phyloP scores from a whole-genome alignment of 2,888 invertebrate species.

The Dynastes maya region DNA sequence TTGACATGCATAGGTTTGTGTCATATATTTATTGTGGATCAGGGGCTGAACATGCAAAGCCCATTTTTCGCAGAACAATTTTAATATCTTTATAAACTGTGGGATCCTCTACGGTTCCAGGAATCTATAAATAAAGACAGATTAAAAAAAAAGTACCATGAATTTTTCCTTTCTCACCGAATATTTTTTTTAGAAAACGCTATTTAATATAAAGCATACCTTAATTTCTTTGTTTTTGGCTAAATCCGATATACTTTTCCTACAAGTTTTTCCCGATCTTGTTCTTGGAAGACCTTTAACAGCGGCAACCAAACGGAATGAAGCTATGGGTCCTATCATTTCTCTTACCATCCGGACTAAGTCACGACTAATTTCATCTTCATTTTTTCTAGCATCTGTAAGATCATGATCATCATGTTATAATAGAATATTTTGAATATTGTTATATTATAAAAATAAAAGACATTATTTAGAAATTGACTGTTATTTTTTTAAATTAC shows the following conservation, averaged over 20 bases:
- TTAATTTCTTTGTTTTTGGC: constrained; percentile 86
- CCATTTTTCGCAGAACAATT: constrained; percentile 81
- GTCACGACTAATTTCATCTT: constrained; percentile 73
- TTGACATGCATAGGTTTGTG: constrained; percentile 47
- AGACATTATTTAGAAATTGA: constrained; percentile 46
- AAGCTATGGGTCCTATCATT: constrained; percentile 89
- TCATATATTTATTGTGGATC: constrained; percentile 70
- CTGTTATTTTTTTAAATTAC: constrained; percentile 62
- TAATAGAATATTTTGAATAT: constrained; percentile 44
- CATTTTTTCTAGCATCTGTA: constrained; percentile 71
- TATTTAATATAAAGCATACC: constrained; percentile 69
- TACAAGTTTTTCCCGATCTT: constrained; percentile 85
- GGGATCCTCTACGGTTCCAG: constrained; percentile 91
- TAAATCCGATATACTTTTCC: constrained; percentile 89
- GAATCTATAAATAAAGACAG: constrained; percentile 72
- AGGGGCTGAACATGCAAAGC: constrained; percentile 82
- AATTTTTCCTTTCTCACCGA: constrained; percentile 26
- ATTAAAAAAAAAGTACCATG: constrained; percentile 31
- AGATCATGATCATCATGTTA: constrained; percentile 50
- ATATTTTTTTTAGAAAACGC: background rate
- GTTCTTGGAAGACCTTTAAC: constrained; percentile 90
- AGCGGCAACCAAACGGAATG: constrained; percentile 85
- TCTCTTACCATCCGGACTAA: constrained; percentile 76
- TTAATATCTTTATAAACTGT: constrained; percentile 86
- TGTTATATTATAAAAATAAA: constrained; percentile 42